Percentiles rank a stretch among this genome's conserved stretches.
Evolutionary conservation across 2,888 invertebrate species (phyloP).

Genomic region (Nemapogon koenigi): DNA sequence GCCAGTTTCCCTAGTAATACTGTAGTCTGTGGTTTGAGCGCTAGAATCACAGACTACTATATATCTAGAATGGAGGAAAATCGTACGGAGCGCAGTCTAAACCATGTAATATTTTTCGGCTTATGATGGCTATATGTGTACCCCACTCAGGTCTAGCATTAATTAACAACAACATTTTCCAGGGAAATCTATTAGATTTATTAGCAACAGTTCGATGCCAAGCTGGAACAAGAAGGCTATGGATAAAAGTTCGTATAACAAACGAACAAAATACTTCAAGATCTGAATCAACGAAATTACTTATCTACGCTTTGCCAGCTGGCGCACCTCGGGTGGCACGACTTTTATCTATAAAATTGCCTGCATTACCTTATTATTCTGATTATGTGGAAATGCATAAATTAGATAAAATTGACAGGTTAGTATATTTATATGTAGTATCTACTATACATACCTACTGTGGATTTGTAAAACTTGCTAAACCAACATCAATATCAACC

Average conservation of each 20-base stretch:
- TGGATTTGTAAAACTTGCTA: too few relatives aligned
- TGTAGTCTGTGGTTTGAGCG: too few relatives aligned
- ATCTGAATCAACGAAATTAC: constrained; percentile 32
- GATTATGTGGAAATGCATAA: constrained; percentile 30
- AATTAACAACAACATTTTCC: too few relatives aligned
- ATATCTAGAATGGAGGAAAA: too few relatives aligned
- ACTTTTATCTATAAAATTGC: constrained; percentile 34
- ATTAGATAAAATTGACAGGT: constrained; percentile 26
- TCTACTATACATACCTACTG: too few relatives aligned
- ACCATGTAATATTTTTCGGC: too few relatives aligned
- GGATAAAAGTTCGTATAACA: constrained; percentile 81
- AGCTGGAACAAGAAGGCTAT: constrained; percentile 88
- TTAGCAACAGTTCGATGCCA: constrained; percentile 92
- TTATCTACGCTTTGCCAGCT: constrained; percentile 44
- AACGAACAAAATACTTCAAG: constrained; percentile 17
- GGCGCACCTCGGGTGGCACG: constrained; percentile 53
- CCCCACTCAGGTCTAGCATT: too few relatives aligned
- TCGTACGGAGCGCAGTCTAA: too few relatives aligned
- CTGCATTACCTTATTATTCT: constrained; percentile 43
- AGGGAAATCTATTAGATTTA: constrained; percentile 32
- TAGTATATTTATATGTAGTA: background rate
- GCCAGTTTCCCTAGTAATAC: too few relatives aligned
- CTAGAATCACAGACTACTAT: too few relatives aligned
- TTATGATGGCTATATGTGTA: too few relatives aligned
- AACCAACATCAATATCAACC: too few relatives aligned